phyloP scores from a whole-genome alignment of 37 sponge, comb jelly and placozoan species.

The Crambe crambe region DNA sequence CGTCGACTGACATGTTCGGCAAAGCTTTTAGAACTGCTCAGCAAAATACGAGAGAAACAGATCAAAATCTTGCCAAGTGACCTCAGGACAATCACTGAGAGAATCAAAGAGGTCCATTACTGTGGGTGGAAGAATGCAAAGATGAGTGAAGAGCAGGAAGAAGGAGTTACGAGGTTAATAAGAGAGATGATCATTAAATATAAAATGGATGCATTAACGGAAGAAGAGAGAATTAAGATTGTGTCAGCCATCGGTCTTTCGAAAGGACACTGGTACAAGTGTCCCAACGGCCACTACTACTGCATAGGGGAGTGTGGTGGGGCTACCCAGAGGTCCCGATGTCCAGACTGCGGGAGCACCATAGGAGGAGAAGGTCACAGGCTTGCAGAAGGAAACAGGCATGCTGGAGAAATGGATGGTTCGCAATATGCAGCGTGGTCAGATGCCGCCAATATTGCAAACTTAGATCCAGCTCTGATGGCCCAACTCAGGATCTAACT shows the following conservation, averaged over 20 bases:
- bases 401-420: slow-evolving; percentile 89
- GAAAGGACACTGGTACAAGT: slow-evolving; percentile 90
- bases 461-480: slow-evolving; percentile 37
- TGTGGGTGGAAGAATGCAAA: slow-evolving; percentile 3
- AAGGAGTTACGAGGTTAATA: slow-evolving; percentile 7
- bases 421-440: slow-evolving; percentile 76
- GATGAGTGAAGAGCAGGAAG: slow-evolving; percentile 26
- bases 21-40: slow-evolving; percentile 17
- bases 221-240: slow-evolving; percentile 64
- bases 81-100: not conserved
- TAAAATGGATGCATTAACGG: slow-evolving; percentile 47
- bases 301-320: slow-evolving; percentile 95
- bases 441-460: slow-evolving; percentile 57
- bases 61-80: not conserved
- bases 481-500: not conserved
- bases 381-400: slow-evolving; percentile 52
- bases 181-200: slow-evolving; percentile 34
- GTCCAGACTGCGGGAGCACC: slow-evolving; percentile 80
- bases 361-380: slow-evolving; percentile 82
- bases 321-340: slow-evolving; percentile 61
- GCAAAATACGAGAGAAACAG: slow-evolving; percentile 2
- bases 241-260: slow-evolving; percentile 79
- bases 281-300: slow-evolving; percentile 86
- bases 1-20: slow-evolving; percentile 23
- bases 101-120: not conserved